Evolutionary conservation across 2,797 vertebrate species (phyloP).

Genomic region (Moxostoma hubbsi): DNA sequence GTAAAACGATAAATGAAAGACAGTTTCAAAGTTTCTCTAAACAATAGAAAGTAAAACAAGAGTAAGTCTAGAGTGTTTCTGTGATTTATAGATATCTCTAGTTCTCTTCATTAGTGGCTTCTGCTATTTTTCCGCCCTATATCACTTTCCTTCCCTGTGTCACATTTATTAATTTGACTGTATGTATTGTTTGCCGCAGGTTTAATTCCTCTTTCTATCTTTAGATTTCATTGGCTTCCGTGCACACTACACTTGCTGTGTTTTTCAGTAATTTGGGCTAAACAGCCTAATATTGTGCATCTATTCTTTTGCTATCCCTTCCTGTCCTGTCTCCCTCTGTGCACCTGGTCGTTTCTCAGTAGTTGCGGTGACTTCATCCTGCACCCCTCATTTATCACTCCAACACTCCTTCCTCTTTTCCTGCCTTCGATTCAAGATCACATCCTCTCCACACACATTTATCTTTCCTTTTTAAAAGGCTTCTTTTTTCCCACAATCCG

Average conservation of each 20-base stretch:
- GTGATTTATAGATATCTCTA: too few relatives aligned
- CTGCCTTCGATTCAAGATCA: constrained; percentile 45
- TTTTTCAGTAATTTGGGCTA: constrained; percentile 20
- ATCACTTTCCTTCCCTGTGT: too few relatives aligned
- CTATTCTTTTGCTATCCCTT: constrained; percentile 45
- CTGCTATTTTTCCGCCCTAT: too few relatives aligned
- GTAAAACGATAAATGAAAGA: too few relatives aligned
- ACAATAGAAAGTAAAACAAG: too few relatives aligned
- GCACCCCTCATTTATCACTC: constrained; percentile 80
- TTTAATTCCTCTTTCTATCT: constrained; percentile 13
- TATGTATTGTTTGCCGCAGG: neutral
- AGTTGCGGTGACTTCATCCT: constrained; percentile 71
- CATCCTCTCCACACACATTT: constrained; percentile 54
- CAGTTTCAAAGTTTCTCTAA: too few relatives aligned
- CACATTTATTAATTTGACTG: too few relatives aligned
- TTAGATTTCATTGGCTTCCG: constrained; percentile 6
- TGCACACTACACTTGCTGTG: neutral
- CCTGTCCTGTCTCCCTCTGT: constrained; percentile 52
- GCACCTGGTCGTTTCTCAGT: constrained; percentile 66
- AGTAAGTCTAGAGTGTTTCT: too few relatives aligned
- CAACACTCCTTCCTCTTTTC: constrained; percentile 51
- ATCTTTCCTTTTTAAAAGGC: constrained; percentile 39
- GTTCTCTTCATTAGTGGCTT: too few relatives aligned
- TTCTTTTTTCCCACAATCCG: constrained; percentile 17
- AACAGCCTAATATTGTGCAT: constrained; percentile 28